phyloP scores from a whole-genome alignment of 2,797 vertebrate species.

The Danionella dracula region DNA sequence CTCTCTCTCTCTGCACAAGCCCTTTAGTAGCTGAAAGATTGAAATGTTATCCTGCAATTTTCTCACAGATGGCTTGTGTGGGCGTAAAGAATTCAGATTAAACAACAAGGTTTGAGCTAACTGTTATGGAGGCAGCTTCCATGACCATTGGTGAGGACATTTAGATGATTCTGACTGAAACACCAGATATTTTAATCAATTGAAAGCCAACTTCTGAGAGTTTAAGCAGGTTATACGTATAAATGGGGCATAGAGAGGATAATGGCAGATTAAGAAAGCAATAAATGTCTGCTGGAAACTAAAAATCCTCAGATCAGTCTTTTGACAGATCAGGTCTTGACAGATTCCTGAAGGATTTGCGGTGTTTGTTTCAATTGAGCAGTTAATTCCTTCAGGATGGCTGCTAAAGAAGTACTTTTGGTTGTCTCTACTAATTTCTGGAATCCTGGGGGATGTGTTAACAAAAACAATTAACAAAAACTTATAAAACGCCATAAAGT shows the following conservation, averaged over 20 bases:
- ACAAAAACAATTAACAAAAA: too few species aligned
- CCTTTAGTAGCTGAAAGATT: too few species aligned
- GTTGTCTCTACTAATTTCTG: not conserved
- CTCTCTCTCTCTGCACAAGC: too few species aligned
- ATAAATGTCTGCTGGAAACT: slow-evolving; percentile 1
- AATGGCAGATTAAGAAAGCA: not conserved
- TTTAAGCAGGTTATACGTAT: not conserved
- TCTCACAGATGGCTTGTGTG: not conserved
- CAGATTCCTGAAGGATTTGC: not conserved
- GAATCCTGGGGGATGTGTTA: too few species aligned
- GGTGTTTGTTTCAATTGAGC: not conserved
- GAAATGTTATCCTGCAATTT: not conserved
- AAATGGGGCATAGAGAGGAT: not conserved
- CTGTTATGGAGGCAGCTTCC: not conserved
- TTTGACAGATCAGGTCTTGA: slow-evolving; percentile 1
- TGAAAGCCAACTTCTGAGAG: not conserved
- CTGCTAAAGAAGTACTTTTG: not conserved
- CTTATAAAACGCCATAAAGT: too few species aligned
- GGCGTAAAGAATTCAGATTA: not conserved
- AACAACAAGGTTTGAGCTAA: not conserved
- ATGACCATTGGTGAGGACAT: not conserved
- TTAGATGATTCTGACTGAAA: not conserved
- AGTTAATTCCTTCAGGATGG: not conserved
- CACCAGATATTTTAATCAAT: not conserved
- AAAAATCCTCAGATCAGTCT: not conserved